phyloP scores from a whole-genome alignment of 64 coral and sea anemone genomes.

The Montipora foliosa region DNA sequence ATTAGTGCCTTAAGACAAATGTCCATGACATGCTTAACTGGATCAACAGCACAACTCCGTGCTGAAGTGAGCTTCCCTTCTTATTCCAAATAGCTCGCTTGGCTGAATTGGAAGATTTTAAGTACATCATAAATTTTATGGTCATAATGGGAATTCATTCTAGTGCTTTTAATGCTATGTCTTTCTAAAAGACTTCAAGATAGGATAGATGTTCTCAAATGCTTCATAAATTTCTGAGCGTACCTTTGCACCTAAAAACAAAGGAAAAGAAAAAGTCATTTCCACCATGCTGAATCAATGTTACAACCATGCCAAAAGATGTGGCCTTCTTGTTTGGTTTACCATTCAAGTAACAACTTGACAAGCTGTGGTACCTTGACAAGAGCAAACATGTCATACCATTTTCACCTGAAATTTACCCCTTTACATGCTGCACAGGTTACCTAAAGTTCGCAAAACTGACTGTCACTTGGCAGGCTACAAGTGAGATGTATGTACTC shows the following conservation, averaged over 20 bases:
- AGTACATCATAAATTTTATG: too few relatives aligned
- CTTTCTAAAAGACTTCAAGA: slow-evolving; percentile 98
- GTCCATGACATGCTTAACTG: background rate
- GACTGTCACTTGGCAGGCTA: too few relatives aligned
- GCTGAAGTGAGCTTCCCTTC: background rate
- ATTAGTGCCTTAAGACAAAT: too few relatives aligned
- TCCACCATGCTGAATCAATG: background rate
- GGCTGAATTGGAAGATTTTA: background rate
- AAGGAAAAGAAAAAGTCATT: background rate
- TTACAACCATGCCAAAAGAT: too few relatives aligned
- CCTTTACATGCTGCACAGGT: too few relatives aligned
- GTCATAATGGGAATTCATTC: background rate
- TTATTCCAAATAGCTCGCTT: background rate
- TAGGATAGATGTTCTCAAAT: slow-evolving; percentile 99
- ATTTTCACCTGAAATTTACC: too few relatives aligned
- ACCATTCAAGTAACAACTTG: too few relatives aligned
- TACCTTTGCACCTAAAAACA: slow-evolving; percentile 93
- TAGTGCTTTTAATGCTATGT: slow-evolving; percentile 33
- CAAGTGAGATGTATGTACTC: too few relatives aligned
- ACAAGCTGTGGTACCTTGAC: too few relatives aligned
- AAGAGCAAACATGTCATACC: too few relatives aligned
- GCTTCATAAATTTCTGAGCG: slow-evolving; percentile 97
- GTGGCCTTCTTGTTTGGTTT: too few relatives aligned
- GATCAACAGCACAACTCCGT: background rate
- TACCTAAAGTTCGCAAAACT: too few relatives aligned